Evolutionary conservation across 2,797 vertebrate genomes (phyloP), one percentile per base, ranked within the genome.

Genomic region (Leuciscus waleckii): DNA sequence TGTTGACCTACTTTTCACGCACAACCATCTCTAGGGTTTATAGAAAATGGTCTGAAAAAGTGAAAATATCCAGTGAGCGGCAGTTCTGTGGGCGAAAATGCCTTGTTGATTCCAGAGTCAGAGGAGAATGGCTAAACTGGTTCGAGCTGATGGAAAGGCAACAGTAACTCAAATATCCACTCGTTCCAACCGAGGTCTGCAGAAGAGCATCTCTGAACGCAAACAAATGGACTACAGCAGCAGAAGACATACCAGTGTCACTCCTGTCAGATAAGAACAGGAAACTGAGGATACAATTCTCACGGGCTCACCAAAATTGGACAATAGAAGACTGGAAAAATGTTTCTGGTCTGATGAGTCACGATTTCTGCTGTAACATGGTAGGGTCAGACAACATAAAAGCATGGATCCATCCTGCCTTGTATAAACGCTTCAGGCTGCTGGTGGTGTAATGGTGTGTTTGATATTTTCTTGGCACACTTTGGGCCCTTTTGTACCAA

Each of bases 91-190:
- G 10, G 10, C 2, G 3, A 11, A 32, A 85, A 84, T 86, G 71
- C 61, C 85, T 79, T 76, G 74, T 86, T 86, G 85, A 89, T 85
- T 39, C 51, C 88, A 88, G 89, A 83, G 82, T 87, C 89, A 81
- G 85, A 77, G 35, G 69, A 80, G 68, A 88, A 86, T 89, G 67
- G 67, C 46, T 68, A 81, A 37, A 84, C 56, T 43, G 71, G 9
- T 67, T 19, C 0, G 11, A 13, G 4, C n/a, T 61, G 58, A 61
- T 61, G 1, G 58, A 26, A 26, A 61, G 58, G n/a, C 58, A 61
- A 26, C 58, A 61, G 10, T 26, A 61, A 61, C 58, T 61, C 10
- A 61, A 26, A 58, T 58, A 58, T n/a, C 10, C 23, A 58, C 56
- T 58, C 10, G 4, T 58, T 58, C 4, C 9, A 58, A 58, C 9